Evolutionary conservation across 2,113 vertebrate genomes (phyloP).

Genomic region (Phaethon lepturus): DNA sequence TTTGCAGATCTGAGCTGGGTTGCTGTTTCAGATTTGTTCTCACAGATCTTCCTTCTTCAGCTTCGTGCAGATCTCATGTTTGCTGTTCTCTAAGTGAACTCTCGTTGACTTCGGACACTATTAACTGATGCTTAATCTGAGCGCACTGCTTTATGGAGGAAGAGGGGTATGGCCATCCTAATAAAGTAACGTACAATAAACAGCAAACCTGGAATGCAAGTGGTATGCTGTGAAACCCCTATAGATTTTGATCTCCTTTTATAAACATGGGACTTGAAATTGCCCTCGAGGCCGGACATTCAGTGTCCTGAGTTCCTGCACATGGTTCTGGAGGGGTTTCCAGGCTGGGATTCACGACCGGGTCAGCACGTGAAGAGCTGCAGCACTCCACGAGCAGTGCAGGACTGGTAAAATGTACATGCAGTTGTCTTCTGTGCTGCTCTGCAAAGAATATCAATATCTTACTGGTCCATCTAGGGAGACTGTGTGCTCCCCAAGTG

Average conservation of each 20-base stretch:
- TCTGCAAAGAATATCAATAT: background rate
- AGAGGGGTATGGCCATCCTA: background rate
- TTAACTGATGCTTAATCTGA: background rate
- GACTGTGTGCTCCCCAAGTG: background rate
- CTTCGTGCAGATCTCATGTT: background rate
- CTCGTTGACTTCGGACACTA: background rate
- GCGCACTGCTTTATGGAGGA: background rate
- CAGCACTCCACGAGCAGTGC: background rate
- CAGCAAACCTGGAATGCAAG: background rate
- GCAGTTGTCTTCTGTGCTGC: background rate
- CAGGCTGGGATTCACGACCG: background rate
- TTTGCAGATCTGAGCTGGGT: background rate
- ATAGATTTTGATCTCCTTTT: background rate
- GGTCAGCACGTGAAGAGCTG: background rate
- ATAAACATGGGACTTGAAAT: background rate
- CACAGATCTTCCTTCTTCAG: background rate
- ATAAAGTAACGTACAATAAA: rapidly evolving
- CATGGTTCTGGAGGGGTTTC: background rate
- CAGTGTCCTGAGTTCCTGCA: background rate
- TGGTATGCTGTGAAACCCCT: background rate
- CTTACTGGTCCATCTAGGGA: background rate
- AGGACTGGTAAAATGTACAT: background rate
- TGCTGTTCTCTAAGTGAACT: background rate
- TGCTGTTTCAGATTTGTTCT: background rate
- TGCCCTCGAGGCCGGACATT: background rate